These are phyloP conservation scores for Ambastaia sidthimunki DNA, from an alignment of 2,797 vertebrate species.

Conservation along the genomic window DNA sequence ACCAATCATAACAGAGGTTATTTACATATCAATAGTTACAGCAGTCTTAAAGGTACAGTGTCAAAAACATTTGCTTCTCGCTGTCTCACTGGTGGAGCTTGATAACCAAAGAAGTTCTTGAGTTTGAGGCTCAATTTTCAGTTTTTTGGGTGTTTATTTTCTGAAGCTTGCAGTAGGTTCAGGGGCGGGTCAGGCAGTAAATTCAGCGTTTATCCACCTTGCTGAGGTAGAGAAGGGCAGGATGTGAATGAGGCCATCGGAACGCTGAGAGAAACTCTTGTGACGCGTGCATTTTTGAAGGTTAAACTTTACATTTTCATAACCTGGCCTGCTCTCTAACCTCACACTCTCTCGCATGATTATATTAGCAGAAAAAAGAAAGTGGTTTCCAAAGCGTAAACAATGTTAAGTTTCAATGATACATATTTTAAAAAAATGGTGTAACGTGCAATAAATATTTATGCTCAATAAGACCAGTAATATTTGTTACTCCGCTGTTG, in stretches of 20 bases:
- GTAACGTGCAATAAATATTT: not conserved
- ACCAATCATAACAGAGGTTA: not conserved
- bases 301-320: conserved; percentile 6
- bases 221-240: conserved; percentile 10
- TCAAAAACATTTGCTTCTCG: no score
- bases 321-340: conserved; percentile 4
- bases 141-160: not conserved
- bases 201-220: conserved; percentile 3
- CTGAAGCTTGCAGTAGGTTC: conserved; percentile 13
- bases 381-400: not conserved
- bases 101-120: not conserved
- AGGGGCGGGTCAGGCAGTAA: conserved; percentile 8
- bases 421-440: not conserved
- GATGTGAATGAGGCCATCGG: conserved; percentile 12
- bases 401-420: no score
- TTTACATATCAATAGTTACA: no score
- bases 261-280: not conserved
- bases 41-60: no score
- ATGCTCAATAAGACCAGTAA: not conserved
- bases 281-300: conserved; percentile 13
- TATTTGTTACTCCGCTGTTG: not conserved
- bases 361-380: not conserved
- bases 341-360: not conserved
- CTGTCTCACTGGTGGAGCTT: not conserved
- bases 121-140: not conserved